phyloP scores from a whole-genome alignment of 1,140 invertebrate species.

The Brachionus paranguensis region DNA sequence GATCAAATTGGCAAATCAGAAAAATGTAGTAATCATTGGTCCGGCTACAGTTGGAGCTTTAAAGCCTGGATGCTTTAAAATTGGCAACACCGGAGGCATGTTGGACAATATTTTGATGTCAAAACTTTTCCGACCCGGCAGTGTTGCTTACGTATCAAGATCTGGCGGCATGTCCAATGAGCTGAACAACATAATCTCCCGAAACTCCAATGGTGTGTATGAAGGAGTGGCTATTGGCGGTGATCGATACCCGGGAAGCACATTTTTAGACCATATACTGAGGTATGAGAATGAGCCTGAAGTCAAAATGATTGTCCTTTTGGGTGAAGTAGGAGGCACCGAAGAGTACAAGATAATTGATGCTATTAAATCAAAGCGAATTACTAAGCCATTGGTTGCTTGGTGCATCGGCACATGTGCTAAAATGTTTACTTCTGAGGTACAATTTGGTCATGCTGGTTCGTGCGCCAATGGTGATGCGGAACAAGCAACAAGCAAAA shows the following conservation, averaged over 20 bases:
- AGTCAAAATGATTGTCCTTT: slow-evolving; percentile 85
- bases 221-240: slow-evolving; percentile 99
- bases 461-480: slow-evolving; percentile 87
- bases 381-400: slow-evolving; percentile 90
- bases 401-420: slow-evolving; percentile 94
- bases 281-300: slow-evolving; percentile 68
- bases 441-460: slow-evolving; percentile 99
- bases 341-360: slow-evolving; percentile 95
- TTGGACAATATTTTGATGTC: slow-evolving; percentile 98
- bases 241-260: slow-evolving; percentile 90
- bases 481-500: slow-evolving; percentile 92
- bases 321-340: slow-evolving; percentile 97
- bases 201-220: slow-evolving; percentile 90
- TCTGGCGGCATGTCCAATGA: slow-evolving; percentile 99
- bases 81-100: slow-evolving; percentile 99
- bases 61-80: slow-evolving; percentile 98
- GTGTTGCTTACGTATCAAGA: slow-evolving; percentile 92
- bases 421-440: slow-evolving; percentile 82
- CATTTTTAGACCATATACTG: slow-evolving; percentile 94
- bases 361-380: slow-evolving; percentile 70
- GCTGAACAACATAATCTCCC: slow-evolving; percentile 94
- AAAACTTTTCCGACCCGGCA: slow-evolving; percentile 87
- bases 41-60: slow-evolving; percentile 90
- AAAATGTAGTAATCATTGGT: slow-evolving; percentile 79
- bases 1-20: slow-evolving; percentile 75